A percentile compares a stretch with the other conserved stretches of the same genome.
Conservation (phyloP, 2,797 vertebrate genomes). For the Gallinago stenura region DNA sequence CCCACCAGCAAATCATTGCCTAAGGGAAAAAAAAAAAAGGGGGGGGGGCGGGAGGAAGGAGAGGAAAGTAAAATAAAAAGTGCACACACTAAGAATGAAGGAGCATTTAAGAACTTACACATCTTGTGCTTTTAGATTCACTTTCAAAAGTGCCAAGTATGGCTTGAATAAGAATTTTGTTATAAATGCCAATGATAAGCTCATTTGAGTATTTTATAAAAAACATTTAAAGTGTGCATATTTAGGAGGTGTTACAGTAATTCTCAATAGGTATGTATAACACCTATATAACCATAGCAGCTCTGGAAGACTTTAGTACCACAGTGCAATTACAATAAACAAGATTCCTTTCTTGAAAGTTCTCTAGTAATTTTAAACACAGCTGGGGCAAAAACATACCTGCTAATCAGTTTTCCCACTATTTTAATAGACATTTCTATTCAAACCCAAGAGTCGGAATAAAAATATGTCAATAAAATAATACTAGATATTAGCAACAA, state of each 20-base stretch:
- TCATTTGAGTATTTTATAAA: not conserved
- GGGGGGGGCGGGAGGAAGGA: rapidly evolving
- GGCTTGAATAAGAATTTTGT: not conserved
- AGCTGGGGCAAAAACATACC: not conserved
- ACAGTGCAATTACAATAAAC: not conserved
- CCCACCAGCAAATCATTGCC: not conserved
- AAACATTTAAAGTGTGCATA: not conserved
- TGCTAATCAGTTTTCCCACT: not conserved
- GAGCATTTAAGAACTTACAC: not conserved
- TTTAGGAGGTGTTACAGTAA: not conserved
- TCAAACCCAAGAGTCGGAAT: not conserved
- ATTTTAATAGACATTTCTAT: not conserved
- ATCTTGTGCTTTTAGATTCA: not conserved
- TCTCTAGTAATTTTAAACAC: not conserved
- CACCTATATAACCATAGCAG: not conserved
- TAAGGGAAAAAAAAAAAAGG: not conserved
- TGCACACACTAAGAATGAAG: not conserved
- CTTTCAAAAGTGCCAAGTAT: not conserved
- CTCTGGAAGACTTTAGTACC: not conserved
- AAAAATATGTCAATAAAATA: not conserved
- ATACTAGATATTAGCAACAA: not conserved
- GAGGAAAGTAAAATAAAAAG: not conserved
- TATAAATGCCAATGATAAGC: not conserved
- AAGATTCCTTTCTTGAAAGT: not conserved
- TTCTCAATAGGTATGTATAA: not conserved